A percentile compares a stretch with the other conserved stretches of the same genome.
Conservation (phyloP, 2,888 invertebrate genomes). For the Drosophila paucipuncta region DNA sequence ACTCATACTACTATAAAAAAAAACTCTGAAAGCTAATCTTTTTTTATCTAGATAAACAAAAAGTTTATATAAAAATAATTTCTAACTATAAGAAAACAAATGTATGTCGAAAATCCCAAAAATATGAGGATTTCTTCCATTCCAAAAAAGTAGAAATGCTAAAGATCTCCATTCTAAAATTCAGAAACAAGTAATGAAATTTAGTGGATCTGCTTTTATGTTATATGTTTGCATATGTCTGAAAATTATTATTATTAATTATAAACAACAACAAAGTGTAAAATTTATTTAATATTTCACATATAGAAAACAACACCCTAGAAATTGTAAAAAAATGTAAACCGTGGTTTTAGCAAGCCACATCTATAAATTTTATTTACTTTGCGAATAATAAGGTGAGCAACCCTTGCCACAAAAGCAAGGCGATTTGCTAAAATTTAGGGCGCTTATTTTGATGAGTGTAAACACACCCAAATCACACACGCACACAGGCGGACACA, state of each 20-base stretch:
- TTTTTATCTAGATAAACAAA: too few species aligned
- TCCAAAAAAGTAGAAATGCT: background rate
- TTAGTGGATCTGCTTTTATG: too few species aligned
- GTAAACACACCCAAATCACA: constrained; percentile 65
- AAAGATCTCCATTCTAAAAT: too few species aligned
- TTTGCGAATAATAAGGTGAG: background rate
- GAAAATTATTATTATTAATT: too few species aligned
- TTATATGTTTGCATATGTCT: too few species aligned
- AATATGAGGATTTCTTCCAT: too few species aligned
- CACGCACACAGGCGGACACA: constrained; percentile 23
- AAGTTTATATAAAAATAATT: too few species aligned
- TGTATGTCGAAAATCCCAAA: too few species aligned
- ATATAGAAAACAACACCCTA: background rate
- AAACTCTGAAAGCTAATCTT: too few species aligned
- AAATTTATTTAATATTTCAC: background rate
- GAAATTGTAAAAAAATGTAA: background rate
- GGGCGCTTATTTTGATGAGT: constrained; percentile 28
- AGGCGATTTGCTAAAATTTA: background rate
- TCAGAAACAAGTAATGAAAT: too few species aligned
- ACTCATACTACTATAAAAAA: too few species aligned
- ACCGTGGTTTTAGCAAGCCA: background rate
- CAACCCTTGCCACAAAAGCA: background rate
- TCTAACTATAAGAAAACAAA: too few species aligned
- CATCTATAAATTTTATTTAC: background rate
- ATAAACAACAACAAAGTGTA: background rate